These are phyloP conservation scores for Caenorhabditis remanei DNA, from an alignment of 1,140 invertebrate species.

Conservation along the genomic window DNA sequence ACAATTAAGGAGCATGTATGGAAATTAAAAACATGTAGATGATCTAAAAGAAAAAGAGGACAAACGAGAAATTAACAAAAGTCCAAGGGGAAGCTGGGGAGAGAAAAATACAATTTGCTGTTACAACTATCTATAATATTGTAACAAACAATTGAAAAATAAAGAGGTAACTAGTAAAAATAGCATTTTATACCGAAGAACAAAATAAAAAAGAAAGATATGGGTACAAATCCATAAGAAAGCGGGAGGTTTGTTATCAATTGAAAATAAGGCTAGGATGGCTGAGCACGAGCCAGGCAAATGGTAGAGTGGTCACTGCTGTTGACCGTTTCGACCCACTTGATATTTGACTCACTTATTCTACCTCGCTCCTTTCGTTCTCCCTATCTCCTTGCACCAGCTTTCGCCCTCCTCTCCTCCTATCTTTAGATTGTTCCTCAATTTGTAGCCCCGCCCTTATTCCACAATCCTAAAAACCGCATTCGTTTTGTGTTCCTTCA, in stretches of 20 bases:
- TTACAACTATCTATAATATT: no score
- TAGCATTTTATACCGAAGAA: neutral
- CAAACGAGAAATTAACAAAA: no score
- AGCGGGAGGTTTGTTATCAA: neutral
- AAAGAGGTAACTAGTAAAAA: neutral
- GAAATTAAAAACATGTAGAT: neutral
- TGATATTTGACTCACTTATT: conserved; percentile 45
- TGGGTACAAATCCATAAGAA: neutral
- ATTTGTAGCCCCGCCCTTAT: conserved; percentile 10
- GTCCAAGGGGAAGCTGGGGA: no score
- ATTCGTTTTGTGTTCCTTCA: conserved; percentile 9
- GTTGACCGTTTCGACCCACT: conserved; percentile 58
- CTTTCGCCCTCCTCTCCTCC: neutral
- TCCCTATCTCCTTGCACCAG: conserved; percentile 46
- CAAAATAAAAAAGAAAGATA: conserved; percentile 21
- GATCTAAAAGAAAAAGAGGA: neutral
- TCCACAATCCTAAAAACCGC: conserved; percentile 34
- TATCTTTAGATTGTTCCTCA: conserved; percentile 49
- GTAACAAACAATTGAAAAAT: neutral
- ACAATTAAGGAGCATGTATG: neutral
- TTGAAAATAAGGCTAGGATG: conserved; percentile 45
- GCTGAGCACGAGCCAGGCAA: conserved; percentile 49
- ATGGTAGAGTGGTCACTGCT: conserved; percentile 56
- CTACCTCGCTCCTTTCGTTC: conserved; percentile 41
- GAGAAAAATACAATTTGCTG: no score